A percentile compares a stretch with the other conserved stretches of the same genome.
phyloP scores from a whole-genome alignment of 2,888 invertebrate species.

The Chrysomela aeneicollis region DNA sequence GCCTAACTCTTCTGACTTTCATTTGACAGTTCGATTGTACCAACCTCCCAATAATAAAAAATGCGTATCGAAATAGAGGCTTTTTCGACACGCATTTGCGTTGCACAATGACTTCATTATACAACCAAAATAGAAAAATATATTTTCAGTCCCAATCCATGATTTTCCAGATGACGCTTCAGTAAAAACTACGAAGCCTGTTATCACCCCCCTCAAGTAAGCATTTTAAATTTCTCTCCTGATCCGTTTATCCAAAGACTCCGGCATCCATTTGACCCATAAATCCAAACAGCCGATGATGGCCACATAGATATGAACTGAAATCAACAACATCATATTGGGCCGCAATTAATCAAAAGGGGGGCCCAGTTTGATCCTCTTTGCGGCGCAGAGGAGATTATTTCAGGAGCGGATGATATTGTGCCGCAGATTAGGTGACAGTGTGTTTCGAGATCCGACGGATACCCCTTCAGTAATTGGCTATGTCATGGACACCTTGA shows the following conservation, averaged over 20 bases:
- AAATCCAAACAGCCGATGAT: constrained; percentile 37
- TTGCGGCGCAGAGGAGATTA: constrained; percentile 52
- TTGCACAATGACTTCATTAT: too few relatives aligned
- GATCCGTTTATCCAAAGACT: constrained; percentile 15
- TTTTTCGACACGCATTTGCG: too few relatives aligned
- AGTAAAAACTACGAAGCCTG: too few relatives aligned
- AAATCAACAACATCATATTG: constrained; percentile 55
- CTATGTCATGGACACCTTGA: constrained; percentile 24
- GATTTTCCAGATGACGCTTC: too few relatives aligned
- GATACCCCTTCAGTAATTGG: constrained; percentile 36
- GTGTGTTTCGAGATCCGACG: constrained; percentile 33
- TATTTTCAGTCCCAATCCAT: too few relatives aligned
- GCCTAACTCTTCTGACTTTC: too few relatives aligned
- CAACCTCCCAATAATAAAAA: too few relatives aligned
- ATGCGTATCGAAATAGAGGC: too few relatives aligned
- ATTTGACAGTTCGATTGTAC: too few relatives aligned
- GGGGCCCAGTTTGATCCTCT: constrained; percentile 50
- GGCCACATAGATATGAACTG: constrained; percentile 47
- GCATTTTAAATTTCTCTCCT: neutral
- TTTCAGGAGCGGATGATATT: constrained; percentile 45
- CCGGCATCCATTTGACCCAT: constrained; percentile 9
- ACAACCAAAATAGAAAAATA: too few relatives aligned
- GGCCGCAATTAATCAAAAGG: constrained; percentile 54
- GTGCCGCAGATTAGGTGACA: constrained; percentile 35
- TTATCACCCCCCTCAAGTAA: too few relatives aligned